Evolutionary conservation across 2,797 vertebrate genomes (phyloP).

Genomic region (Tauraco hartlaubi): DNA sequence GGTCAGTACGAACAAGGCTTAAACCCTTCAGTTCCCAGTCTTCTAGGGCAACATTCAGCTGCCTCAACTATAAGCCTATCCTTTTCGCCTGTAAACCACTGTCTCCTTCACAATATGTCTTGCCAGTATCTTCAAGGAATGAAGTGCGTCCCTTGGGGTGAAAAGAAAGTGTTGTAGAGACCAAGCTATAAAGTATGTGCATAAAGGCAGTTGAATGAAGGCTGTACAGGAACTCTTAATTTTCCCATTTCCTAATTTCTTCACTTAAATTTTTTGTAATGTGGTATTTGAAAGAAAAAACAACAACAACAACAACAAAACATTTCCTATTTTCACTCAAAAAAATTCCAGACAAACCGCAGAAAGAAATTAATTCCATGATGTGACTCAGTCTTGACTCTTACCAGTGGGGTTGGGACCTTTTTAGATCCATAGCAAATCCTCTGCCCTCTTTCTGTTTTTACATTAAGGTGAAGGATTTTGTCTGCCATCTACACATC

Average conservation of each 20-base stretch:
- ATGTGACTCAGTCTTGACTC: background rate
- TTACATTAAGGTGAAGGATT: background rate
- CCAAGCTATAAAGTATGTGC: background rate
- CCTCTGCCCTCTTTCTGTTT: background rate
- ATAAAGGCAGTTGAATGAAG: background rate
- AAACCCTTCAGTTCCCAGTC: background rate
- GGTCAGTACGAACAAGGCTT: background rate
- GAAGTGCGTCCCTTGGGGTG: background rate
- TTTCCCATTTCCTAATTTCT: slow-evolving; percentile 29
- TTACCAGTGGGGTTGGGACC: background rate
- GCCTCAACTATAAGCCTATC: background rate
- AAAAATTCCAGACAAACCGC: background rate
- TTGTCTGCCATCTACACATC: background rate
- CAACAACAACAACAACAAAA: no score
- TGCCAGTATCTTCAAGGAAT: background rate
- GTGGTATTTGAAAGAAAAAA: background rate
- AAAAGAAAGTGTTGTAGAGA: background rate
- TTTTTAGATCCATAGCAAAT: background rate
- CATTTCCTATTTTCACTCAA: background rate
- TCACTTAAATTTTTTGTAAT: background rate
- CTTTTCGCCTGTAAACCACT: background rate
- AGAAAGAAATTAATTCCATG: background rate
- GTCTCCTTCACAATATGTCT: background rate
- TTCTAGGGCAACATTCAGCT: background rate
- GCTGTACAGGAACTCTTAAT: background rate